Conservation (phyloP, 92 coral and sea anemone species). For the Umimayanthus kanabou region DNA sequence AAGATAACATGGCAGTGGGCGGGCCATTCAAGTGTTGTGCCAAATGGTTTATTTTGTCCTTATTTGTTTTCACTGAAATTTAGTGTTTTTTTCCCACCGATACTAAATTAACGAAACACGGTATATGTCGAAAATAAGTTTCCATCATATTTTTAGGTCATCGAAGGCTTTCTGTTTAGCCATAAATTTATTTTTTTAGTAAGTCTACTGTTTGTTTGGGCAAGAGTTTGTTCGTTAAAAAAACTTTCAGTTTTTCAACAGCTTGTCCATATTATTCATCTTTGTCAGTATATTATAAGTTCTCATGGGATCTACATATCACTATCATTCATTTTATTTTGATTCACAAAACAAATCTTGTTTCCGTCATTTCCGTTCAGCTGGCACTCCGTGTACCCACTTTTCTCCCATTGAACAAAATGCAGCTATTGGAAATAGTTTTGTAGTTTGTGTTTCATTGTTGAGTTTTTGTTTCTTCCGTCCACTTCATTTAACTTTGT, state of each 20-base stretch:
- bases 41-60: neutral
- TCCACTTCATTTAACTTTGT: neutral
- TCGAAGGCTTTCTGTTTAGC: too few relatives aligned
- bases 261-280: too few relatives aligned
- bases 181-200: too few relatives aligned
- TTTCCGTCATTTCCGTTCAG: neutral
- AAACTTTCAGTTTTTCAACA: too few relatives aligned
- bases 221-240: too few relatives aligned
- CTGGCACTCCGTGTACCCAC: neutral
- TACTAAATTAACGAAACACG: neutral
- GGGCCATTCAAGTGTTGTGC: slow-evolving; percentile 19
- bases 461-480: neutral
- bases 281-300: neutral
- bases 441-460: neutral
- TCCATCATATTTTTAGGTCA: too few relatives aligned
- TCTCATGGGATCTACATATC: neutral
- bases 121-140: neutral
- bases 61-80: neutral
- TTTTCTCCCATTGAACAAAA: neutral
- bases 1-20: neutral
- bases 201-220: neutral
- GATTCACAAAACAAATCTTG: neutral
- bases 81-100: neutral
- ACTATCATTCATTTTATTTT: neutral
- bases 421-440: neutral